Base-by-base conservation (phyloP, 2,797 vertebrate genomes). In the Tragelaphus eurycerus region DNA sequence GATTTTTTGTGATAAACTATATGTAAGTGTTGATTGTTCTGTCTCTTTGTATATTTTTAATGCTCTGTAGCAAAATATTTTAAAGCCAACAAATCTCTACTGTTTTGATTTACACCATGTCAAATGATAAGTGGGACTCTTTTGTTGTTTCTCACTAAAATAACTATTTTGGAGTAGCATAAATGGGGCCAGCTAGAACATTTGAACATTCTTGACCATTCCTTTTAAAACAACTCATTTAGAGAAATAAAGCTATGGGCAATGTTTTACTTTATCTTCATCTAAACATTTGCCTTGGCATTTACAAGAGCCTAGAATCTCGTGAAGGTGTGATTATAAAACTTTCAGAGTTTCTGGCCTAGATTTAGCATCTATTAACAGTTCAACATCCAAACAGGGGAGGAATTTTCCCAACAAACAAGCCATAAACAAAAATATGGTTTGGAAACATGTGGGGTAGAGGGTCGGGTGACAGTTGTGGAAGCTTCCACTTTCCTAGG, bases 251-350 rank as follows among this genome's bases (percentile, higher is more conserved):
- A 94, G 46, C 87, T 46, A 57, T 7, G 1, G 34, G 4, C 27
- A 85, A 62, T 64, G 55, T 97, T 91, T 96, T 57, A 83, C 57
- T 96, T 95, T 93, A 81, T 93, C 43, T 93, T 92, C 38, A 92
- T 95, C 29, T 93, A 96, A 95, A 96, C 71, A 94, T 93, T 93
- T 97, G 50, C 78, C 76, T 90, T 97, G 62, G 76, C n/a, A 83
- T 92, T 93, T 79, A 64, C 71, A 64, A 92, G n/a, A 95, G 19
- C 74, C 71, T 79, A 71, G 52, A 64, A 31, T 74, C 21, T 85
- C 12, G 16, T 85, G 50, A 67, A 83, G 38, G 48, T 74, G 19
- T 89, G 57, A 83, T 92, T 78, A 89, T 81, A 96, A 85, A 85
- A 92, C 85, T 84, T 76, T 55, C 38, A 89, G 88, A 87, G 50